Percentiles rank a stretch among this genome's conserved stretches.
Conservation (phyloP, 2,888 invertebrate species). For the Ennomos erosarius region DNA sequence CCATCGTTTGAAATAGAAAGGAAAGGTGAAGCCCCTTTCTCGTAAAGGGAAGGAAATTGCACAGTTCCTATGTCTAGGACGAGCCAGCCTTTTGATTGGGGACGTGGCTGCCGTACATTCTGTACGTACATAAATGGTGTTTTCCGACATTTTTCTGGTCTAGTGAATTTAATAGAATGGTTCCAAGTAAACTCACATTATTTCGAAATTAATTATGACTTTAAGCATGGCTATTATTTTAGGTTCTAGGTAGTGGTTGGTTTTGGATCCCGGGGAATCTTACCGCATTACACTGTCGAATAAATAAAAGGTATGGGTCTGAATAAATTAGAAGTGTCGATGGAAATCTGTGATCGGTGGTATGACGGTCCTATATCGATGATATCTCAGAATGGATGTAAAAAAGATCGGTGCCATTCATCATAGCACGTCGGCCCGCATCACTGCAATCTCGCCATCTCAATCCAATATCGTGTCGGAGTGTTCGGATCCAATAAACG, state of each 20-base stretch:
- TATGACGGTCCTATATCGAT: constrained; percentile 17
- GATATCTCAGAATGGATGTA: constrained; percentile 45
- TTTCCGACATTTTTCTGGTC: constrained; percentile 28
- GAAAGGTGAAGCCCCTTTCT: constrained; percentile 38
- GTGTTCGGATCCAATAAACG: constrained; percentile 47
- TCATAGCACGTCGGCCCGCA: constrained; percentile 57
- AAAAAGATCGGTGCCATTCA: constrained; percentile 57
- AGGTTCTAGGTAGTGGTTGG: constrained; percentile 9
- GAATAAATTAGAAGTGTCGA: not conserved
- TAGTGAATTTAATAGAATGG: constrained; percentile 26
- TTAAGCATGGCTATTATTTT: constrained; percentile 25
- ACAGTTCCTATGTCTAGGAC: constrained; percentile 39
- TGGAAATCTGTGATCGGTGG: constrained; percentile 7
- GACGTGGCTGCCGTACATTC: constrained; percentile 15
- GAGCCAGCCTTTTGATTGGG: constrained; percentile 37
- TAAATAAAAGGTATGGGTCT: too few species aligned
- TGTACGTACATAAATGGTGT: constrained; percentile 11
- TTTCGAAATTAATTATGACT: constrained; percentile 25
- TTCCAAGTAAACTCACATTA: constrained; percentile 23
- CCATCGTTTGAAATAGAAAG: constrained; percentile 23
- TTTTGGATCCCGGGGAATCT: not conserved
- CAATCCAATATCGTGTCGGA: constrained; percentile 55
- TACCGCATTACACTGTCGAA: too few species aligned
- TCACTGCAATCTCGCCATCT: constrained; percentile 61
- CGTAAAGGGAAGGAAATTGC: constrained; percentile 43